Conservation (phyloP, 2,113 vertebrate genomes). For the Microtus montanus region DNA sequence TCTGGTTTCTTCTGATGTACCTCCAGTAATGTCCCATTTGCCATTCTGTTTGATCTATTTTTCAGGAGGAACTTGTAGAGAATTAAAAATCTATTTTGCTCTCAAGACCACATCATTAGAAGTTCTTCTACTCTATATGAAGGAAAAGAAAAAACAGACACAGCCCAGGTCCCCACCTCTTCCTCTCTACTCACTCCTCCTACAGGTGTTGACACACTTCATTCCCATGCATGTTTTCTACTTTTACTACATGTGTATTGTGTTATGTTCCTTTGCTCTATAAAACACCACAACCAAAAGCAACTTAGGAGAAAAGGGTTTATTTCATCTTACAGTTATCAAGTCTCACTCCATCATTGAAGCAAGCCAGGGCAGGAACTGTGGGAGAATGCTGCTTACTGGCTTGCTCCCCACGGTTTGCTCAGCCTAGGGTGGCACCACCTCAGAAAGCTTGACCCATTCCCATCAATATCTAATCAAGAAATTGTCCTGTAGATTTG, state of each 20-base stretch:
- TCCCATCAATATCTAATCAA: background rate
- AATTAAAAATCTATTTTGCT: constrained; percentile 11
- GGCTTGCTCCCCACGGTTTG: background rate
- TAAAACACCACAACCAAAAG: background rate
- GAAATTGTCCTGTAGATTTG: background rate
- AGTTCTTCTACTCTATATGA: background rate
- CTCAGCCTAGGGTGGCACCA: background rate
- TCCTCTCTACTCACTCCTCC: background rate
- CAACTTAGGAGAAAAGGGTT: background rate
- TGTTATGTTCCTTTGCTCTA: background rate
- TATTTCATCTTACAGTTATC: background rate
- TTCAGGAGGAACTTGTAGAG: constrained; percentile 48
- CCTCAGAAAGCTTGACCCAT: background rate
- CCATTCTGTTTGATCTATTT: background rate
- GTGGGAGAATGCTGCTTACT: background rate
- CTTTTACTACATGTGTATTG: background rate
- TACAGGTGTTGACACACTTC: background rate
- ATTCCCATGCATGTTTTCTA: background rate
- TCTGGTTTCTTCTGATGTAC: background rate
- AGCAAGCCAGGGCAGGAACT: background rate
- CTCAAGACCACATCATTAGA: background rate
- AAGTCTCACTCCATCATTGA: background rate
- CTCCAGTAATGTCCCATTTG: background rate
- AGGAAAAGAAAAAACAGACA: background rate
- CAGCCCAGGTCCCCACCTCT: background rate